phyloP scores from a whole-genome alignment of 2,888 invertebrate genomes.

The Ashinkailepas kermadecensis region DNA sequence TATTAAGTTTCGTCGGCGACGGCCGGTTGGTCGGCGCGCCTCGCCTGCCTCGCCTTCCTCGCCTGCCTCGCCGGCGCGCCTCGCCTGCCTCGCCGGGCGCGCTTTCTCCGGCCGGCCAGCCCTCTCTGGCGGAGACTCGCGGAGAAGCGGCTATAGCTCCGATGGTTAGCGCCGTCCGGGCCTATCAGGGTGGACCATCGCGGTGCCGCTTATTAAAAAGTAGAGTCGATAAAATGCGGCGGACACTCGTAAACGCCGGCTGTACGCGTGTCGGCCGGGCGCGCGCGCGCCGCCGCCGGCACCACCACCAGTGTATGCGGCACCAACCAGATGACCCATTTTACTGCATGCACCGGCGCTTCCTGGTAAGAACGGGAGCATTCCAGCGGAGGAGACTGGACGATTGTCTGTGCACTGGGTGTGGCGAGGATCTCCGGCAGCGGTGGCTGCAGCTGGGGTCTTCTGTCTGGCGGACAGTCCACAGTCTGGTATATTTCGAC shows the following conservation, averaged over 20 bases:
- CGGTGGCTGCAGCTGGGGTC: too few relatives aligned
- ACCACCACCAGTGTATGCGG: neutral
- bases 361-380: neutral
- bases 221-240: constrained; percentile 2
- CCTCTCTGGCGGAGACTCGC: too few relatives aligned
- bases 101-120: neutral
- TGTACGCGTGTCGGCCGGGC: too few relatives aligned
- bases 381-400: neutral
- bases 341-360: neutral
- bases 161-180: neutral
- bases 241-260: neutral
- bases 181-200: neutral
- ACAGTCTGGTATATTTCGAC: too few relatives aligned
- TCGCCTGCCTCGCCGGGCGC: neutral
- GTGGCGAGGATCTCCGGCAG: neutral
- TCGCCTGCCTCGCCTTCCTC: neutral
- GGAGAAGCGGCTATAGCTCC: too few relatives aligned
- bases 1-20: neutral
- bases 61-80: neutral
- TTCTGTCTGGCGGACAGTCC: too few relatives aligned
- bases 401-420: neutral
- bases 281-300: neutral
- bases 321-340: neutral
- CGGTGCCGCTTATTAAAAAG: constrained; percentile 16
- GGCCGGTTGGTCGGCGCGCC: too few relatives aligned